These are phyloP conservation scores for Trisateles emortualis DNA, from an alignment of 2,888 invertebrate genomes.

Conservation along the genomic window DNA sequence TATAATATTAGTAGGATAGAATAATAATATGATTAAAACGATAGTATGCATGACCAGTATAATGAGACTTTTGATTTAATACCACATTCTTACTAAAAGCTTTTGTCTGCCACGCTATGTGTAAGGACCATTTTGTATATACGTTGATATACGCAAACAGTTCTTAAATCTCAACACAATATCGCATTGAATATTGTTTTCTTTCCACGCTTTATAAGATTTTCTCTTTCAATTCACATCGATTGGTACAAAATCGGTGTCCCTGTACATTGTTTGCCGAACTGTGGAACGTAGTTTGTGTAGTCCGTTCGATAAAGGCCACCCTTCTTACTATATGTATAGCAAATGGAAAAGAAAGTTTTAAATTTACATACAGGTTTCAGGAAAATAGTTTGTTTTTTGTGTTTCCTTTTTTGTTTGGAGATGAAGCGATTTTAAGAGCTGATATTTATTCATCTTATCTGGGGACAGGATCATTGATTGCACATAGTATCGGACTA, in stretches of 20 bases:
- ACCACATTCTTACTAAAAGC: no score
- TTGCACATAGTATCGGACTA: no score
- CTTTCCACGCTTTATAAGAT: constrained; percentile 7
- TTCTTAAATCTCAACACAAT: not conserved
- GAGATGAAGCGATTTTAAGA: not conserved
- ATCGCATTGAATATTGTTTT: constrained; percentile 3
- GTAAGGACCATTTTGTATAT: no score
- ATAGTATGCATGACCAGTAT: no score
- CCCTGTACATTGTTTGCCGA: constrained; percentile 4
- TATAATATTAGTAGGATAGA: no score
- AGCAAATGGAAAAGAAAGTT: not conserved
- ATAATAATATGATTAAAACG: no score
- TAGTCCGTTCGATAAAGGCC: not conserved
- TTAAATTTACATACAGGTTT: not conserved
- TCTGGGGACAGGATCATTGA: no score
- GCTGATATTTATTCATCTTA: no score
- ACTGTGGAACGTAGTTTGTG: constrained; percentile 4
- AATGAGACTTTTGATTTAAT: no score
- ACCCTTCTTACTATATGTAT: not conserved
- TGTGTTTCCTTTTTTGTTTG: not conserved
- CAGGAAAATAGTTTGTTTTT: not conserved
- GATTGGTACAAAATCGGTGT: constrained; percentile 8
- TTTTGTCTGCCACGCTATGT: no score
- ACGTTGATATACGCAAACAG: no score
- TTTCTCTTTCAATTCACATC: constrained; percentile 17